These are phyloP conservation scores for Pipa parva DNA, from an alignment of 2,113 vertebrate genomes.

Conservation along the genomic window DNA sequence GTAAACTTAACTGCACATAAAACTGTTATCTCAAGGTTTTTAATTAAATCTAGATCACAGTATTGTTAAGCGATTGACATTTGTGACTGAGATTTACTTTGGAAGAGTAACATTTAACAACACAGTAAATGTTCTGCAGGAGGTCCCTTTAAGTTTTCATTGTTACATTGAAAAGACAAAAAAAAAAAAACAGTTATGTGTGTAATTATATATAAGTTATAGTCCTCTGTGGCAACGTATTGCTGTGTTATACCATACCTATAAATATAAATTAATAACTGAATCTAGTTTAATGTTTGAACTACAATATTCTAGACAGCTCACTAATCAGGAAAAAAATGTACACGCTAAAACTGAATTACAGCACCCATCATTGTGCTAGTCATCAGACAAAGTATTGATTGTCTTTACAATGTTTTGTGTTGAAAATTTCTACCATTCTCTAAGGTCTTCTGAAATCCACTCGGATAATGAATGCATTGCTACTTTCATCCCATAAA, in stretches of 20 bases:
- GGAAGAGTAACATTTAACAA: too few relatives aligned
- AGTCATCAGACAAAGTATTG: constrained; percentile 8
- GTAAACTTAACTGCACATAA: too few relatives aligned
- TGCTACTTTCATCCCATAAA: constrained; percentile 10
- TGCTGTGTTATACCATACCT: background rate
- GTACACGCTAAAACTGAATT: background rate
- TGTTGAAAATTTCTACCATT: background rate
- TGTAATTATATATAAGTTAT: background rate
- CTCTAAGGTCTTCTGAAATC: background rate
- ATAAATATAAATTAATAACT: background rate
- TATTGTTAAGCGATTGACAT: too few relatives aligned
- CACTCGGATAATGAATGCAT: background rate
- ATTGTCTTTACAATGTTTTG: background rate
- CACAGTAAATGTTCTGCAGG: too few relatives aligned
- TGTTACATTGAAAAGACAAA: too few relatives aligned
- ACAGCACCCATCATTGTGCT: constrained; percentile 6
- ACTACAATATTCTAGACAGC: background rate
- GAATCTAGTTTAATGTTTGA: background rate
- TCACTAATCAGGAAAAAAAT: background rate
- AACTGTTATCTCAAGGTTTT: too few relatives aligned
- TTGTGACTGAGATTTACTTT: too few relatives aligned
- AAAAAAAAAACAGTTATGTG: too few relatives aligned
- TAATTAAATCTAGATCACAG: too few relatives aligned
- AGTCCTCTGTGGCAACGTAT: background rate
- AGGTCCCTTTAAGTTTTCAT: too few relatives aligned